These are phyloP conservation scores for Brachystomella parvula DNA, from an alignment of 1,140 invertebrate genomes.

Conservation along the genomic window DNA sequence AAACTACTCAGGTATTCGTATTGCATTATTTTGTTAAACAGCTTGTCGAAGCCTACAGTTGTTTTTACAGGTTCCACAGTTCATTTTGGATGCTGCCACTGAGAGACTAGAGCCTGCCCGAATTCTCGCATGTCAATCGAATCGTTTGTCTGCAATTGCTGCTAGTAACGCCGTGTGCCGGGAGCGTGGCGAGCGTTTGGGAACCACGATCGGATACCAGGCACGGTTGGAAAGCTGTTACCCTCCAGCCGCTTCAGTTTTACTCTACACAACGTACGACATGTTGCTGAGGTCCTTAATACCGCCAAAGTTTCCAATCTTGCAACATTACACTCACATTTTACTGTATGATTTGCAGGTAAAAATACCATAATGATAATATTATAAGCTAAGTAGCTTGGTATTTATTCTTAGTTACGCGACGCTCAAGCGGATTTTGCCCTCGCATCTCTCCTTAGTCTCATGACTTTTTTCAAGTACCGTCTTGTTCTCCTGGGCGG, in stretches of 20 bases:
- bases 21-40: constrained; percentile 8
- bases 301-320: neutral
- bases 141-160: constrained; percentile 40
- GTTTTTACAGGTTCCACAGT: constrained; percentile 47
- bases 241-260: neutral
- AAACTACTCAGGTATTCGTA: constrained; percentile 46
- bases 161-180: constrained; percentile 51
- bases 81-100: constrained; percentile 49
- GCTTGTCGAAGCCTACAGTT: too few relatives aligned
- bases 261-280: neutral
- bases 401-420: too few relatives aligned
- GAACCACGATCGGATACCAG: constrained; percentile 55
- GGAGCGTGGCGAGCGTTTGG: constrained; percentile 53
- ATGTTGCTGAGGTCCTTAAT: neutral
- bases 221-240: constrained; percentile 47
- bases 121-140: neutral
- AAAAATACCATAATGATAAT: too few relatives aligned
- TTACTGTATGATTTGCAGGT: neutral
- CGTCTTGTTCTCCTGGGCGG: neutral
- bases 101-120: constrained; percentile 45
- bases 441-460: neutral
- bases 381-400: too few relatives aligned
- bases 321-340: neutral
- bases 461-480: neutral
- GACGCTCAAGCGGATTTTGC: neutral